Base-by-base conservation (phyloP, 2,797 vertebrate genomes). In the Myiothlypis chrysogaster region DNA sequence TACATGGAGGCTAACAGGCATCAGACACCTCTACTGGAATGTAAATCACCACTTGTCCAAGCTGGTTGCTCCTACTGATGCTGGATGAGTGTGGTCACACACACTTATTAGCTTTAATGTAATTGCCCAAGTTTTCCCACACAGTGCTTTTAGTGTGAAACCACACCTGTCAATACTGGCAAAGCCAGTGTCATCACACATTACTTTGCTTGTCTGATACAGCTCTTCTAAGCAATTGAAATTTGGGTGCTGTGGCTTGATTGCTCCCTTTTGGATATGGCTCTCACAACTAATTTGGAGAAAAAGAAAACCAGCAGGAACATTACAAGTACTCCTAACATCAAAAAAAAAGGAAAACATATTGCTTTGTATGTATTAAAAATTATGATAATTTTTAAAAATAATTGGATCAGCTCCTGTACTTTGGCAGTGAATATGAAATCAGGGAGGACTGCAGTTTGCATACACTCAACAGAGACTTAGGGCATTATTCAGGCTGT, bases 401-500 rank as follows among this genome's bases (percentile, higher is more conserved):
- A 71, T 53, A 1, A 60, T 77, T 92, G 73, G 12, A 56, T 73
- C 46, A 71, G 37, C 24, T 79, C 10, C 61, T 71, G 23, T 50
- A 75, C 50, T 71, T 83, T 27, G 43, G 25, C 30, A 50, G 78
- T 22, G 25, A 65, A 61, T 78, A 86, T 2, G 28, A 93, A 88
- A 83, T 78, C 50, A 59, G 17, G 23, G 44, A 70, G 56, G 66
- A 69, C 0, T 76, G 46, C 61, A 81, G 69, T 69, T 90, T n/a
- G 41, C 65, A 61, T 41, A 34, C 14, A 79, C 25, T 93, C 60
- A 83, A 11, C 14, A 52, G 65, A 90, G 61, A 88, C 76, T 88
- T 30, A 52, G 35, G 90, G 85, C 70, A 81, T 96, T 95, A 86
- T 86, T 95, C 91, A 90, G 76, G 49, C 50, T 91, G 94, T 94